Percentiles rank a stretch among this genome's conserved stretches.
These are phyloP conservation scores for Cosmopolites sordidus DNA, from an alignment of 2,888 invertebrate species.

Conservation along the genomic window DNA sequence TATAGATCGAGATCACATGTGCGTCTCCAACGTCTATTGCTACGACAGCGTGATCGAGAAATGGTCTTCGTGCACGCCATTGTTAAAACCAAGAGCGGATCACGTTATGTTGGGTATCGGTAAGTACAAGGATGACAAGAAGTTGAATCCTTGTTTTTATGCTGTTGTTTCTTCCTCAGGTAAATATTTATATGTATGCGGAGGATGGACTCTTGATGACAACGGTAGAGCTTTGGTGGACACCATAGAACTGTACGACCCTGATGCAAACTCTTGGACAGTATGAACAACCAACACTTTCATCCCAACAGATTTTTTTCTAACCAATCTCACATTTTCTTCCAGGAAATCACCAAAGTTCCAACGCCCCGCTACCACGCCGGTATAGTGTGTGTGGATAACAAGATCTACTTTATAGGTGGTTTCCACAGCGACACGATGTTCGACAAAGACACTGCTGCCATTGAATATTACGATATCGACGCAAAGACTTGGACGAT, in stretches of 20 bases:
- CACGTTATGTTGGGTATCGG: constrained; percentile 59
- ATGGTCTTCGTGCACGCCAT: constrained; percentile 54
- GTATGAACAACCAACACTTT: constrained; percentile 19
- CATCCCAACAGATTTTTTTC: no score
- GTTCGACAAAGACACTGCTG: constrained; percentile 62
- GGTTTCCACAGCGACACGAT: constrained; percentile 65
- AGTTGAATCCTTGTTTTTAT: neutral
- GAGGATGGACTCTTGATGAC: constrained; percentile 60
- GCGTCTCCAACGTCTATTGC: constrained; percentile 44
- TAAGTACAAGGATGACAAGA: neutral
- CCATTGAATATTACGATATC: constrained; percentile 64
- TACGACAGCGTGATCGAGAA: constrained; percentile 52
- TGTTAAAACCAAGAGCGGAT: constrained; percentile 61
- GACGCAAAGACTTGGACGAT: constrained; percentile 58
- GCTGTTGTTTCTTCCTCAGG: constrained; percentile 15
- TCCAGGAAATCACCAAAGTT: constrained; percentile 53
- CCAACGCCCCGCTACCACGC: constrained; percentile 67
- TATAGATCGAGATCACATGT: constrained; percentile 54
- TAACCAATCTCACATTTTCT: neutral
- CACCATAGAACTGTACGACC: constrained; percentile 63
- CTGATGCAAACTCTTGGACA: constrained; percentile 56
- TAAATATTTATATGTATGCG: constrained; percentile 59
- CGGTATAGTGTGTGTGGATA: constrained; percentile 59
- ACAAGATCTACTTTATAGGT: constrained; percentile 64
- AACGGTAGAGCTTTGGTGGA: constrained; percentile 49